These are phyloP conservation scores for Malurus alboscapulatus DNA, from an alignment of 2,113 vertebrate species.

Conservation along the genomic window DNA sequence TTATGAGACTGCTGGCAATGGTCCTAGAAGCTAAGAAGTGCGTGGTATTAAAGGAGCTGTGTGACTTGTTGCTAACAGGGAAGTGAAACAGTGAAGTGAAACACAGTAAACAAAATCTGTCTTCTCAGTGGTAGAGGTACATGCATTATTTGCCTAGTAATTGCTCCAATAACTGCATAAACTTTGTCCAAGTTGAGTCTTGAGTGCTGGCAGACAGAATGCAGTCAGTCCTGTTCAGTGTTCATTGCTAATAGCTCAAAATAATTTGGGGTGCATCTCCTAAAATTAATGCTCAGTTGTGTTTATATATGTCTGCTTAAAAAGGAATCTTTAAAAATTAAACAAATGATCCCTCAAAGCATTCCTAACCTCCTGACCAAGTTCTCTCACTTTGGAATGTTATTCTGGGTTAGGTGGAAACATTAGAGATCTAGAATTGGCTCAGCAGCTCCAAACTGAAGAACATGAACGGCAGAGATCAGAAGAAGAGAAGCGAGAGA, in stretches of 20 bases:
- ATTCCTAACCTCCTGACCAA: background rate
- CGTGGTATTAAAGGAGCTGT: background rate
- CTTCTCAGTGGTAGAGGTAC: background rate
- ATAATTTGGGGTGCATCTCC: background rate
- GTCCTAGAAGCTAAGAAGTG: background rate
- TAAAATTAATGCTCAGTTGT: background rate
- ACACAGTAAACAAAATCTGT: background rate
- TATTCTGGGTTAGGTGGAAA: slow-evolving; percentile 24
- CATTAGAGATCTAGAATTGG: slow-evolving; percentile 77
- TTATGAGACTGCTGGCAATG: background rate
- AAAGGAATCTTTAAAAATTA: background rate
- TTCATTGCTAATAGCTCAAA: background rate
- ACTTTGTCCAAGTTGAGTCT: background rate
- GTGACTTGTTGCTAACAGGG: background rate
- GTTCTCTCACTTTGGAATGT: background rate
- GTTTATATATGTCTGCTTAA: background rate
- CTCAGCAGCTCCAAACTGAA: slow-evolving; percentile 82
- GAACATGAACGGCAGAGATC: slow-evolving; percentile 75
- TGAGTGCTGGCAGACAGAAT: background rate
- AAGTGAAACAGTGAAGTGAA: background rate
- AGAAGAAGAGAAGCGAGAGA: slow-evolving; percentile 76
- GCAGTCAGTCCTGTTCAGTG: background rate
- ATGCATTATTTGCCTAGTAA: background rate
- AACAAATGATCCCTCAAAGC: background rate
- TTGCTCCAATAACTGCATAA: background rate